phyloP scores from a whole-genome alignment of 2,113 vertebrate genomes.

The Dinomys branickii region DNA sequence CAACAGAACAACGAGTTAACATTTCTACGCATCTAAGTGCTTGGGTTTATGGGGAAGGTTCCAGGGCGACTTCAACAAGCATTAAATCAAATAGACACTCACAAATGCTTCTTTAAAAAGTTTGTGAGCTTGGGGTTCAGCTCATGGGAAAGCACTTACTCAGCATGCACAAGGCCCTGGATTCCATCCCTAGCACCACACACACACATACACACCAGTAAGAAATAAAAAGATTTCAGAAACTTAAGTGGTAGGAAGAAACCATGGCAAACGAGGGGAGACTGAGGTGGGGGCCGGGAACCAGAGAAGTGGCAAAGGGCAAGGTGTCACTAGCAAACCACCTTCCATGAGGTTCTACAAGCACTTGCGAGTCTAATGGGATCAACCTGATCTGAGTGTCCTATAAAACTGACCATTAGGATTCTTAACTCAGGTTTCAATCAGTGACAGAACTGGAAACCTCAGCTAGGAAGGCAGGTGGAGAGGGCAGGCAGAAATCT shows the following conservation, averaged over 20 bases:
- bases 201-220: background rate
- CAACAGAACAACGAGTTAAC: background rate
- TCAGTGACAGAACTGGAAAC: conserved; percentile 15
- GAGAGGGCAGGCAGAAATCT: background rate
- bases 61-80: background rate
- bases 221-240: background rate
- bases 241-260: conserved; percentile 16
- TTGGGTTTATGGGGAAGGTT: conserved; percentile 44
- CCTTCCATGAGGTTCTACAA: background rate
- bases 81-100: conserved; percentile 27
- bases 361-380: background rate
- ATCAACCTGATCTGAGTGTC: conserved; percentile 33
- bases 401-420: conserved; percentile 25
- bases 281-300: no score
- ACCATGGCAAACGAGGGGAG: background rate
- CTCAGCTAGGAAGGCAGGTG: background rate
- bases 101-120: background rate
- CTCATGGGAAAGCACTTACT: background rate
- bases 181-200: background rate
- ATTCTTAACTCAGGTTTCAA: conserved; percentile 67
- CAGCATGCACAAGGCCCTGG: background rate
- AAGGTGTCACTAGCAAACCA: background rate
- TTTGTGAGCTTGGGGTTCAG: background rate
- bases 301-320: background rate
- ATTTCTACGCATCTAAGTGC: conserved; percentile 63